These are phyloP conservation scores for Ditula angustiorana DNA, from an alignment of 2,888 invertebrate species.

Conservation along the genomic window DNA sequence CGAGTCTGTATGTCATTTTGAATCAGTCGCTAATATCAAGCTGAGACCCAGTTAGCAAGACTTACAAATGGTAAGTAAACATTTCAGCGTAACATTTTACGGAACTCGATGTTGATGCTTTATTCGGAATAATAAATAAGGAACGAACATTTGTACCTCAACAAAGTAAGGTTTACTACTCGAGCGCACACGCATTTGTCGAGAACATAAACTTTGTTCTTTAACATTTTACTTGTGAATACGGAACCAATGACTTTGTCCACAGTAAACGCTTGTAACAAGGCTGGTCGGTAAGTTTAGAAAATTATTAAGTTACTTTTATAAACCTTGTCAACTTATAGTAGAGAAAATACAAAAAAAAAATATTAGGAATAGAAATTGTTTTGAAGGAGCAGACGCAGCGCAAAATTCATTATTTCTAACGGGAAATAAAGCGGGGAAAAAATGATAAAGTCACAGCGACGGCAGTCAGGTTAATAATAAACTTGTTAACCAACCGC, in stretches of 20 bases:
- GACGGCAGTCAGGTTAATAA: slow-evolving; percentile 32
- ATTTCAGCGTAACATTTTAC: not conserved
- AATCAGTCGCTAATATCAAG: too few species aligned
- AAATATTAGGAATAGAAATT: slow-evolving; percentile 14
- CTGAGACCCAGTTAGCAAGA: too few species aligned
- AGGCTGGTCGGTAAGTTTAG: not conserved
- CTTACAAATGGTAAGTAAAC: not conserved
- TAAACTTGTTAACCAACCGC: slow-evolving; percentile 36
- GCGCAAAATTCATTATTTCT: slow-evolving; percentile 28
- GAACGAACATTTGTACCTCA: too few species aligned
- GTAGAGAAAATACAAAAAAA: slow-evolving; percentile 5
- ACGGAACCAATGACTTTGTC: not conserved
- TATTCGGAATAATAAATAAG: too few species aligned
- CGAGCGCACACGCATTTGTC: not conserved
- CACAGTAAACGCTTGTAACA: not conserved
- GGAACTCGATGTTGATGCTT: not conserved
- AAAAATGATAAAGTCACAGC: slow-evolving; percentile 26
- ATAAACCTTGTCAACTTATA: not conserved
- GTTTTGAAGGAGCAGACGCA: slow-evolving; percentile 8
- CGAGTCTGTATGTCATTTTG: too few species aligned
- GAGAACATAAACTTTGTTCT: not conserved
- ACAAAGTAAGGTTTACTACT: not conserved
- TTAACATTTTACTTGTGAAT: not conserved
- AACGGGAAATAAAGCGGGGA: slow-evolving; percentile 17
- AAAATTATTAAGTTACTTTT: not conserved